These are phyloP conservation scores for Drosophila kanapiae DNA, from an alignment of 1,140 invertebrate species.

Conservation along the genomic window DNA sequence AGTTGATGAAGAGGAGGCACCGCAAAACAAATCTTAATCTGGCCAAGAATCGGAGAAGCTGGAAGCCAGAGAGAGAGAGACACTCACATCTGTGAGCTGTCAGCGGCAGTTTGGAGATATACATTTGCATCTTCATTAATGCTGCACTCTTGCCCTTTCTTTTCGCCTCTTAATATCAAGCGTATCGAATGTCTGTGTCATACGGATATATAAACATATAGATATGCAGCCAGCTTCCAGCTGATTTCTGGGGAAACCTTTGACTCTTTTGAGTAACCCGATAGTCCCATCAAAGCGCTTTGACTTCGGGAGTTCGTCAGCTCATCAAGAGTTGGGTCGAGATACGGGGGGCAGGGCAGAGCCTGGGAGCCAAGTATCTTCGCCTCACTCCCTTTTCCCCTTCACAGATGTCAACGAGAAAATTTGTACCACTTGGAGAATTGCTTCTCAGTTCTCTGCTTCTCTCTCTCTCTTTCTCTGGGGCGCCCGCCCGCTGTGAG, in stretches of 20 bases:
- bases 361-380: background rate
- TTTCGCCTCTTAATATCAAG: conserved; percentile 39
- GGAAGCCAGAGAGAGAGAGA: background rate
- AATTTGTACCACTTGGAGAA: conserved; percentile 44
- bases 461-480: conserved; percentile 14
- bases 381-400: conserved; percentile 4
- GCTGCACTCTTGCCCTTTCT: conserved; percentile 43
- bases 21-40: conserved; percentile 62
- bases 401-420: conserved; percentile 65
- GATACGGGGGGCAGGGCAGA: background rate
- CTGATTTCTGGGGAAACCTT: conserved; percentile 44
- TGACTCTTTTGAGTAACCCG: conserved; percentile 59
- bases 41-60: conserved; percentile 22
- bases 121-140: conserved; percentile 80
- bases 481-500: conserved; percentile 59
- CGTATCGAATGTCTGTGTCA: conserved; percentile 43
- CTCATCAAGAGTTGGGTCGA: conserved; percentile 33
- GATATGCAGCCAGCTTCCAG: conserved; percentile 42
- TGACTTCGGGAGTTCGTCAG: conserved; percentile 52
- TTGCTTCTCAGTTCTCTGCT: background rate
- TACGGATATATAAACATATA: conserved; percentile 11
- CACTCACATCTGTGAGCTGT: conserved; percentile 60
- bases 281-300: conserved; percentile 64
- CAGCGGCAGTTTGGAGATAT: conserved; percentile 42
- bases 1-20: conserved; percentile 56